A percentile compares a stretch with the other conserved stretches of the same genome.
These are phyloP conservation scores for Cisticola juncidis DNA, from an alignment of 2,113 vertebrate genomes.

Conservation along the genomic window DNA sequence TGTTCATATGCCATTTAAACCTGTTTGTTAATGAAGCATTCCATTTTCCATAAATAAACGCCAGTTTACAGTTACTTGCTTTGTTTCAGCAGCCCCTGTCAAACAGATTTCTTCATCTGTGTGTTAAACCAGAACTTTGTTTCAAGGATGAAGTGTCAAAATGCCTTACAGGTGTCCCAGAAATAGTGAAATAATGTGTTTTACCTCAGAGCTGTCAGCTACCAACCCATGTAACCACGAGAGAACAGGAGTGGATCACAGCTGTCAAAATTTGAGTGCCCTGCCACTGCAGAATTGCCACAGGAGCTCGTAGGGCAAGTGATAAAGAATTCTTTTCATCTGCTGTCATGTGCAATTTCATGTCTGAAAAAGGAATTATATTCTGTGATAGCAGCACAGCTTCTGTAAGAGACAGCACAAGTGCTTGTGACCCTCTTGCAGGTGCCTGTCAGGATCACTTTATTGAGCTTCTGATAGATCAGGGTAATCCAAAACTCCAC, in stretches of 20 bases:
- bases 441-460: not conserved
- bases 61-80: conserved; percentile 23
- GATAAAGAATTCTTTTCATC: not conserved
- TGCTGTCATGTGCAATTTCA: not conserved
- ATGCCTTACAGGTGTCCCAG: not conserved
- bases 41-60: conserved; percentile 66
- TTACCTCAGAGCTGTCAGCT: not conserved
- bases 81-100: not conserved
- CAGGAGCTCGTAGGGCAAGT: not conserved
- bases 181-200: not conserved
- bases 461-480: not conserved
- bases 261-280: not conserved
- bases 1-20: conserved; percentile 63
- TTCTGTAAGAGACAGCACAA: not conserved
- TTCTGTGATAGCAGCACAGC: not conserved
- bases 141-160: not conserved
- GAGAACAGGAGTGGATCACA: rapidly evolving
- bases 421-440: not conserved
- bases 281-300: not conserved
- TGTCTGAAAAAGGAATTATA: not conserved
- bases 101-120: not conserved
- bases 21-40: conserved; percentile 70
- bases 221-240: not conserved
- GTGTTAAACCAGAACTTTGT: not conserved
- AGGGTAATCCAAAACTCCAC: not conserved